A percentile compares a stretch with the other conserved stretches of the same genome.
Evolutionary conservation across 2,888 invertebrate genomes (phyloP).

Genomic region (Watsonalla binaria): DNA sequence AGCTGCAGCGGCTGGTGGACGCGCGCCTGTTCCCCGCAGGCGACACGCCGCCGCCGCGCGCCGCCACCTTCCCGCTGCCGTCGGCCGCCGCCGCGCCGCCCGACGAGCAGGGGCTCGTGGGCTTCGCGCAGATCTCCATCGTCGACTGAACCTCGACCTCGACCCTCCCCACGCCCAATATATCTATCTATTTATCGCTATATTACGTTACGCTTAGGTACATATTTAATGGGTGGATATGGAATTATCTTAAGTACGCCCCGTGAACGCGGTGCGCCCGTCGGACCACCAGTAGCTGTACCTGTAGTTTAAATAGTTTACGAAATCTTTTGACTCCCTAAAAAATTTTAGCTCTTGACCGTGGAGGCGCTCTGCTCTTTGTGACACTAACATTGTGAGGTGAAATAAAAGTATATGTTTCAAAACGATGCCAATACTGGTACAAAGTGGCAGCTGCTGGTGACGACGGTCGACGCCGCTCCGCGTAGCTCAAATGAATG

Average conservation of each 20-base stretch:
- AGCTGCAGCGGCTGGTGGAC: constrained; percentile 94
- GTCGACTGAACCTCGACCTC: constrained; percentile 81
- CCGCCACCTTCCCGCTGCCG: constrained; percentile 92
- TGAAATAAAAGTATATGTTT: neutral
- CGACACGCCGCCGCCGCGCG: constrained; percentile 77
- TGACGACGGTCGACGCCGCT: constrained; percentile 3
- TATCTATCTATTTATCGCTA: constrained; percentile 20
- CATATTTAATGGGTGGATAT: constrained; percentile 61
- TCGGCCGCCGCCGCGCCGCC: constrained; percentile 81
- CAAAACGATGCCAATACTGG: too few relatives aligned
- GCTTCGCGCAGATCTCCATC: constrained; percentile 98
- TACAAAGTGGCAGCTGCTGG: neutral
- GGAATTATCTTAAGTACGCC: constrained; percentile 47
- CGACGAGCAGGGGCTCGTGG: constrained; percentile 96
- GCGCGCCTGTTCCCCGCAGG: constrained; percentile 56
- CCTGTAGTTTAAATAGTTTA: too few relatives aligned
- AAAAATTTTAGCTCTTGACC: too few relatives aligned
- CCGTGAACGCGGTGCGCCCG: constrained; percentile 31
- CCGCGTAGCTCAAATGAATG: constrained; percentile 60
- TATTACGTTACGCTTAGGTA: constrained; percentile 42
- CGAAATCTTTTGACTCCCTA: too few relatives aligned
- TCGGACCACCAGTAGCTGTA: constrained; percentile 18
- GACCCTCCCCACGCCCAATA: constrained; percentile 9
- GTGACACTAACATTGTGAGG: too few relatives aligned
- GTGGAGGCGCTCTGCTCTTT: too few relatives aligned